Base-by-base conservation (phyloP, 2,888 invertebrate genomes). In the Argyra leucocephala region DNA sequence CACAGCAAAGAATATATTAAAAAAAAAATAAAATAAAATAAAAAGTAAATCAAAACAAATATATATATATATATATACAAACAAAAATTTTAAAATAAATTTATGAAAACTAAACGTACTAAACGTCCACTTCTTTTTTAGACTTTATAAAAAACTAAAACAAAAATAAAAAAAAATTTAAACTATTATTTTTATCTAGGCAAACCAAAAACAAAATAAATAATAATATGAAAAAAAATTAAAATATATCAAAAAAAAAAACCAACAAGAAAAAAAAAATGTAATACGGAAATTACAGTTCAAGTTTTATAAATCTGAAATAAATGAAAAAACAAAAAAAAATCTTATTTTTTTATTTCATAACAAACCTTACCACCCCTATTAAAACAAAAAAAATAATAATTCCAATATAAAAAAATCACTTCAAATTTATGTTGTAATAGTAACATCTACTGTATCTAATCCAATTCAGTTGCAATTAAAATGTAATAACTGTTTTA, bases 231-330 rank as follows among this genome's bases (percentile, higher is more conserved):
- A 31, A 31, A 31, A 31, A 18, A 37, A 37, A 37, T 37, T 9
- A 10, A 37, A 10, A 37, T 37, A 48, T 48, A 48, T 18, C 12
- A 48, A 48, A 48, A 48, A 48, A 48, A n/a, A n/a, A 48, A 18
- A 48, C 1, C 48, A 18, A 48, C 1, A 48, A 10, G 12, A 3
- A 5, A 18, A 48, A 48, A 48, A 48, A 48, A 48, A 48, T 48
- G 12, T 48, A 48, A 48, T 48, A 48, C 48, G 48, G 48, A 48
- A 48, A 48, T 48, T 48, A 48, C 48, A 48, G 48, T 48, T 48
- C 48, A 48, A 48, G 48, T 48, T 48, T 48, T 48, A 48, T 48
- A 48, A 48, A 48, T 48, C 48, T 48, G 48, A 48, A 48, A 48
- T 48, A 48, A 48, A 48, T 18, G 1, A 48, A 48, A 48, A 48